Base-by-base conservation (phyloP, 2,888 invertebrate genomes). In the Homarus gammarus region DNA sequence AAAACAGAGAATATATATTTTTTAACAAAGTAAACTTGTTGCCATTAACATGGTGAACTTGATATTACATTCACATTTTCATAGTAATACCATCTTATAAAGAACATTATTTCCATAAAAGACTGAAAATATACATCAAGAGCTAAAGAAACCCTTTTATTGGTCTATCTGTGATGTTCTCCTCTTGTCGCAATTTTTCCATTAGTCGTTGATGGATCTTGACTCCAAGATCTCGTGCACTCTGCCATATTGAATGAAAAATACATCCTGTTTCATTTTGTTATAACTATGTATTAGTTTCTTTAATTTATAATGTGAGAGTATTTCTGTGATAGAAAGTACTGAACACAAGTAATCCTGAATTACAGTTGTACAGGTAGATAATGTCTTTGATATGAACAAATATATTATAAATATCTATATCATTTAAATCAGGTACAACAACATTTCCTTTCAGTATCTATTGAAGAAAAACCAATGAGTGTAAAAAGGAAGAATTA, bases 171-270 rank as follows among this genome's bases (percentile, higher is more conserved):
- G 18, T 56, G 27, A 90, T 81, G 10, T 15, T 84, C 64, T 92
- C 90, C 61, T 92, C 92, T 56, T 92, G 92, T 10, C 33, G 44
- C n/a, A 92, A 73, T 49, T 89, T 92, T 49, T 77, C 31, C 31
- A 78, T 61, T 31, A 92, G 90, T n/a, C 73, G 73, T 8, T 64
- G 44, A 38, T 92, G 83, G 38, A 92, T 90, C 78, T 88, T 85
- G 8, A 79, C 75, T 8, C 92, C 92, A 44, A 92, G 87, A n/a
- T 82, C 89, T 38, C 70, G 27, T 38, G 90, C 85, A 38, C 86
- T 85, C 92, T 92, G 90, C 31, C 38, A 85, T 51, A 64, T 51
- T 31, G 73, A 44, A 75, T 22, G 2, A 68, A 27, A 64, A 81
- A 56, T 36, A 72, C 10, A 70, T 40, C 49, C 40, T 68, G 2